Conservation (phyloP, 2,797 vertebrate genomes). For the Chelmon rostratus region DNA sequence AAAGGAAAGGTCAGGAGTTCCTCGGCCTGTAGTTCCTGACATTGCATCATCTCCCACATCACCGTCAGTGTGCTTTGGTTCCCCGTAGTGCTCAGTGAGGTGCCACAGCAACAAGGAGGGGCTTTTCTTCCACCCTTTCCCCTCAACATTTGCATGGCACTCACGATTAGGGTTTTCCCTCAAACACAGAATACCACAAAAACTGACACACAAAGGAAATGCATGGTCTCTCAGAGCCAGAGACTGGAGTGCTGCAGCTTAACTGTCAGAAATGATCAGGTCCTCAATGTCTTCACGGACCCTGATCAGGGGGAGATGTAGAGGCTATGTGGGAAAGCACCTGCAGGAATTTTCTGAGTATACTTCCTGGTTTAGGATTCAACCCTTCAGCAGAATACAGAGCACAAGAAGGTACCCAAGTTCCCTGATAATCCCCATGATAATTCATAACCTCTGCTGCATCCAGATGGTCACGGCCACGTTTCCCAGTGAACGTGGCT, state of each 20-base stretch:
- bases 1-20: slow-evolving; percentile 80
- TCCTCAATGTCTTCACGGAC: slow-evolving; percentile 10
- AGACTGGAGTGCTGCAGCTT: neutral
- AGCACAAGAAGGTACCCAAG: slow-evolving; percentile 12
- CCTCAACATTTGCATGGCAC: slow-evolving; percentile 68
- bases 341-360: slow-evolving; percentile 34
- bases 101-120: slow-evolving; percentile 37
- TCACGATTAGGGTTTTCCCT: slow-evolving; percentile 69
- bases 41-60: slow-evolving; percentile 64
- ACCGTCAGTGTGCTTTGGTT: slow-evolving; percentile 32
- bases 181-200: slow-evolving; percentile 11
- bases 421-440: neutral
- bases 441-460: slow-evolving; percentile 12
- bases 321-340: slow-evolving; percentile 35
- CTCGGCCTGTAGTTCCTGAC: slow-evolving; percentile 73
- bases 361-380: slow-evolving; percentile 27
- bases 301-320: neutral
- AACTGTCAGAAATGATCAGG: neutral
- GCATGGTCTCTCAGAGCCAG: neutral
- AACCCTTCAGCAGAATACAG: slow-evolving; percentile 15
- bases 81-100: slow-evolving; percentile 56
- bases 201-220: slow-evolving; percentile 19
- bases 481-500: neutral
- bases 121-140: slow-evolving; percentile 69
- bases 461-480: slow-evolving; percentile 1